These are phyloP conservation scores for Esox lucius DNA, from an alignment of 2,797 vertebrate species.

Conservation along the genomic window DNA sequence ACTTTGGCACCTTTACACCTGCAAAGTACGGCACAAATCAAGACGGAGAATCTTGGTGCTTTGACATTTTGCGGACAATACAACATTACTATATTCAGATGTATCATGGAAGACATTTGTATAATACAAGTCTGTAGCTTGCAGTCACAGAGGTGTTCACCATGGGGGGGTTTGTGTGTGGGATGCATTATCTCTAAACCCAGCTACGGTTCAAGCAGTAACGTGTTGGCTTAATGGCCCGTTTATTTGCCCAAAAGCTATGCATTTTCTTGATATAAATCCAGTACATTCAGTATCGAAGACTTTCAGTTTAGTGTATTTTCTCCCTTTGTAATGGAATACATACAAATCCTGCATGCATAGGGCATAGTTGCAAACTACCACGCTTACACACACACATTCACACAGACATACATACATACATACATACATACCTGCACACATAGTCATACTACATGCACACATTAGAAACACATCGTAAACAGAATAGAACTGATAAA, in stretches of 20 bases:
- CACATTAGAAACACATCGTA: constrained; percentile 10
- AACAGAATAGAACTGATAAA: constrained; percentile 48
- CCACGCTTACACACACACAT: not conserved
- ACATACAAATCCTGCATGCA: constrained; percentile 12
- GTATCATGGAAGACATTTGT: not conserved
- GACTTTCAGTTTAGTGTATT: constrained; percentile 56
- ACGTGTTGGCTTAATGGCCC: constrained; percentile 70
- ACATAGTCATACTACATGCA: no score
- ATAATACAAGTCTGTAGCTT: not conserved
- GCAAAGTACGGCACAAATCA: constrained; percentile 14
- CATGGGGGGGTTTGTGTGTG: constrained; percentile 55
- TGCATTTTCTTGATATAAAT: constrained; percentile 52
- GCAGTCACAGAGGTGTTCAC: constrained; percentile 57
- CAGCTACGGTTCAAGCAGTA: constrained; percentile 70
- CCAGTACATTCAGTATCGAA: constrained; percentile 58
- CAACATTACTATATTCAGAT: not conserved
- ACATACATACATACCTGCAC: no score
- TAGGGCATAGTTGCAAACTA: constrained; percentile 13
- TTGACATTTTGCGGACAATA: constrained; percentile 37
- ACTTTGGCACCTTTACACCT: constrained; percentile 33
- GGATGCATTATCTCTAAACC: constrained; percentile 60
- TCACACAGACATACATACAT: constrained; percentile 25
- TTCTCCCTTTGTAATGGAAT: constrained; percentile 31
- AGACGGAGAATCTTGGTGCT: constrained; percentile 33
- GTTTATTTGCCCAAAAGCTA: constrained; percentile 73